Evolutionary conservation across 2,888 invertebrate species (phyloP), one percentile per base, ranked within the genome.

Genomic region (Pristionchus entomophagus): DNA sequence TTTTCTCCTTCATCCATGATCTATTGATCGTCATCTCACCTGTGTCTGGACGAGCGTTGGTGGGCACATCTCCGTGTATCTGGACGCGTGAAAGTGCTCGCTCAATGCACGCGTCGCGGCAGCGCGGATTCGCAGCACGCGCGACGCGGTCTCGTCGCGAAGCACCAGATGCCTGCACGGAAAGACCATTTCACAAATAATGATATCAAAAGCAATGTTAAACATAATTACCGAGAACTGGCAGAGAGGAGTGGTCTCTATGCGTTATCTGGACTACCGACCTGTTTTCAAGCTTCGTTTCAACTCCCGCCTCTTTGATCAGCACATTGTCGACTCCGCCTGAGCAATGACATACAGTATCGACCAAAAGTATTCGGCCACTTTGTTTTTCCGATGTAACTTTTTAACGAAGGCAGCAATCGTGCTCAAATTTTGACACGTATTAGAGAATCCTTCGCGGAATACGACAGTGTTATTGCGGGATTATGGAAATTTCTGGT

Each of bases 31-130:
- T n/a, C n/a, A n/a, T n/a, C 45, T 56, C 14, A 90, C 91, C 95
- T 99, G 99, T 0, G 98, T 98, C 95, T 99, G 99, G 45, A 99
- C 99, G 82, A 99, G 95, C 0, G 99, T 98, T 56, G 99, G 99
- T 41, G 99, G 99, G 8, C 96, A 96, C 29, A 99, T 96, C 95
- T 99, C 99, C 89, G 96, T 96, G 94, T 98, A 99, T 69, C 96
- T 96, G 35, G 96, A 95, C 87, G 95, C 95, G 86, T 95, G 95
- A 94, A 96, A 99, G 94, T 99, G 98, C 29, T 94, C 94, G 59
- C 95, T 92, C 92, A 95, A 95, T 77, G 94, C 94, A 17, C 92
- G 87, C 41, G 93, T 94, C 32, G 95, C 93, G 0, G 96, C 96
- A 0, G 98, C 97, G 85, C 99, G 95, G 95, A 98, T 96, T 85